A percentile compares a stretch with the other conserved stretches of the same genome.
Conservation (phyloP, 1,140 invertebrate genomes). For the Pseudoatta argentina region DNA sequence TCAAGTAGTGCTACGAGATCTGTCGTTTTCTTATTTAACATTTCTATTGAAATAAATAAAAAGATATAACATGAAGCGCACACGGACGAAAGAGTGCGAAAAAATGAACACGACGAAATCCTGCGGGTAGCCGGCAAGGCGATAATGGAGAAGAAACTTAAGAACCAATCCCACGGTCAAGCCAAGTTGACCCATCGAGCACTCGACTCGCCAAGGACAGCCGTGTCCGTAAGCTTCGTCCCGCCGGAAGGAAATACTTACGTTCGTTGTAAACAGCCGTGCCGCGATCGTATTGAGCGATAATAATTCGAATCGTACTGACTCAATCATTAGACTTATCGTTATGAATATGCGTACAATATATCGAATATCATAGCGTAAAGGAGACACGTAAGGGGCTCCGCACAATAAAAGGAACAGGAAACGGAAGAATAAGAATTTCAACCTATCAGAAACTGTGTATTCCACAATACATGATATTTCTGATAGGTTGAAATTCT, state of each 20-base stretch:
- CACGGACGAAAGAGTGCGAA: not conserved
- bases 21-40: not conserved
- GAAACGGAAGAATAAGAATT: too few relatives aligned
- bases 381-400: not conserved
- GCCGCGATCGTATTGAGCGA: conserved; percentile 24
- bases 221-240: conserved; percentile 33
- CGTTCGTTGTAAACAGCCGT: conserved; percentile 40
- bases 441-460: too few relatives aligned
- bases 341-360: not conserved
- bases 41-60: not conserved
- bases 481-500: too few relatives aligned
- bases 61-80: not conserved
- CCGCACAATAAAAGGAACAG: too few relatives aligned
- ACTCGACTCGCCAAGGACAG: conserved; percentile 57
- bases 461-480: too few relatives aligned
- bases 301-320: conserved; percentile 29
- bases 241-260: conserved; percentile 59
- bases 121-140: conserved; percentile 14
- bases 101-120: conserved; percentile 19
- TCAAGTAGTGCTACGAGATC: not conserved
- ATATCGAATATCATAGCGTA: not conserved
- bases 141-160: conserved; percentile 66
- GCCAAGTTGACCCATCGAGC: conserved; percentile 62
- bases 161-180: conserved; percentile 44
- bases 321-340: conserved; percentile 13